These are phyloP conservation scores for Leptopilina drosophilae DNA, from an alignment of 2,888 invertebrate genomes.

Conservation along the genomic window DNA sequence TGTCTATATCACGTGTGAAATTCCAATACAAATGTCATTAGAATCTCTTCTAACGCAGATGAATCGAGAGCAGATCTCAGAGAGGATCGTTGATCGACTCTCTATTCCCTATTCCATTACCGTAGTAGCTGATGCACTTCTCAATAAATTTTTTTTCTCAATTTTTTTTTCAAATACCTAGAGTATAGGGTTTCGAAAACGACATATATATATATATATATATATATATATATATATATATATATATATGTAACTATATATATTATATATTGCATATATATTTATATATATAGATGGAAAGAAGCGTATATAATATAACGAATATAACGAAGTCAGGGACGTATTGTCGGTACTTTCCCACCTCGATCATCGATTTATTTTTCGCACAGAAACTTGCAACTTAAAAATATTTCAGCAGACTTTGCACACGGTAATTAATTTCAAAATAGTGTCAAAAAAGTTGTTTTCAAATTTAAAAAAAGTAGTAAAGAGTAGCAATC, in stretches of 20 bases:
- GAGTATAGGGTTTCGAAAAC: conserved; percentile 40
- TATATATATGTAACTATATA: no score
- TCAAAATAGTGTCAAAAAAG: no score
- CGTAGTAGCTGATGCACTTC: conserved; percentile 32
- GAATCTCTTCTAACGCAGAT: conserved; percentile 10
- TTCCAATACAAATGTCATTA: conserved; percentile 13
- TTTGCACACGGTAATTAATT: no score
- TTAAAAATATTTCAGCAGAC: no score
- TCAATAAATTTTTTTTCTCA: neutral
- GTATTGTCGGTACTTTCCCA: conserved; percentile 28
- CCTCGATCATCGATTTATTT: conserved; percentile 43
- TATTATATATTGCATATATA: no score
- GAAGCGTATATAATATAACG: neutral
- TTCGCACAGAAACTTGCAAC: neutral
- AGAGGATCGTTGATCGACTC: conserved; percentile 25
- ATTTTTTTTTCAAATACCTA: conserved; percentile 31
- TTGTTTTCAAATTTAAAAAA: no score
- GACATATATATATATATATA: neutral
- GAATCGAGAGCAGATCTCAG: conserved; percentile 17
- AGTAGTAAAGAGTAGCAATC: no score
- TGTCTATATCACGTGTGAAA: neutral
- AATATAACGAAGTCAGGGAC: conserved; percentile 48
- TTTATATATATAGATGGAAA: neutral
- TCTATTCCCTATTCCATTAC: conserved; percentile 34
- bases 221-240: no score